Base-by-base conservation (phyloP, 2,888 invertebrate species). In the Eupithecia inturbata region DNA sequence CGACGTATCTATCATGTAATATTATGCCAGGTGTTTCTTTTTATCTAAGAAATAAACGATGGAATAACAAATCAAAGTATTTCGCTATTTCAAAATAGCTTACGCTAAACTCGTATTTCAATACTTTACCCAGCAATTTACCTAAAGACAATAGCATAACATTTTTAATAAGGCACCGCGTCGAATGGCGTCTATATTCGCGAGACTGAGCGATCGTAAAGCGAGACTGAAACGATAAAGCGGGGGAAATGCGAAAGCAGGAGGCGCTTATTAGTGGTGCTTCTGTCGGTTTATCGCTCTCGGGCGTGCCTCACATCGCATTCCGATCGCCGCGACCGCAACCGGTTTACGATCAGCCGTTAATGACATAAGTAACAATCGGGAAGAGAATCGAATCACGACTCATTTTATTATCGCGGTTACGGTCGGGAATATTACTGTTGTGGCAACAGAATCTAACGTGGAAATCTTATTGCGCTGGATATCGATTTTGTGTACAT, bases 311-410 rank as follows among this genome's bases (percentile, higher is more conserved):
- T 85, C 81, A 75, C 81, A 81, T 79, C 88, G 89, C 92, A 93
- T 93, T 92, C 93, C 93, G 82, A 80, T 85, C 80, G 85, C 87
- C 79, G 80, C 88, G 88, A 89, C 89, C 91, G 89, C 86, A 88
- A 87, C 89, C 81, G 76, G 78, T 91, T 92, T 92, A 92, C 89
- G 90, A 88, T 79, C 80, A 63, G 82, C 84, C 85, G 85, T 92
- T 92, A 92, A 92, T 92, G 92, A 92, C 90, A 92, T 86, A 83
- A 85, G 85, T 87, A 86, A 89, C 87, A 89, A 92, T 90, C 90
- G 91, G 91, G 92, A 91, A 92, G 91, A 90, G 90, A 91, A 91
- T 89, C 91, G 90, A 91, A 90, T 90, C 90, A 87, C 89, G 86
- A 86, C 86, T 87, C 84, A 87, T 88, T 90, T 91, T 89, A 91